Base-by-base conservation (phyloP, 2,888 invertebrate genomes). In the Drepana falcataria region DNA sequence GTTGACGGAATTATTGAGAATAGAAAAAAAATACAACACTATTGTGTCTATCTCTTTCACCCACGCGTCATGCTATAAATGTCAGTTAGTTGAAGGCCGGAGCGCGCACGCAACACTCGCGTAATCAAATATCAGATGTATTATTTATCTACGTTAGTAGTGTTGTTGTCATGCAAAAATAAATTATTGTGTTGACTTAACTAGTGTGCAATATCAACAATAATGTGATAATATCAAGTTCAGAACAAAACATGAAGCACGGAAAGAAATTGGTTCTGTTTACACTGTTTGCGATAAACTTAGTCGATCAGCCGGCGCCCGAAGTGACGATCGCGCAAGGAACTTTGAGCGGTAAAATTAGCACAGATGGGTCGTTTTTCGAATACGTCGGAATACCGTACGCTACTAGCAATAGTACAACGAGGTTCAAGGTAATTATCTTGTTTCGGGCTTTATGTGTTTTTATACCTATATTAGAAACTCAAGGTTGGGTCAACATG, bases 311-410 rank as follows among this genome's bases (percentile, higher is more conserved):
- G 59, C 87, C 87, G 57, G 80, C 89, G 0, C 88, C 87, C 0
- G 82, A 86, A 65, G 80, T 90, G 33, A 65, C 55, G 1, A 82
- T 90, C 2, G 83, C 79, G 4, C 89, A 89, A 78, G 88, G 88
- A 53, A 77, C 59, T 71, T 69, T 89, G 65, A 81, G 74, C 70
- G 90, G 89, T 70, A 84, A 82, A 74, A 66, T 83, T 0, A 89
- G 82, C 53, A 61, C 54, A 0, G 87, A 88, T 81, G 89, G 89
- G 49, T 66, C 83, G 53, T 75, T 79, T 74, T 85, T 81, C 41
- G 85, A 88, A 77, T 89, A 89, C 71, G 58, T 83, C 6, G 88
- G 90, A 4, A 87, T 90, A 59, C 90, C 89, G 2, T 90, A 90
- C 53, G 88, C 83, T 7, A 81, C 81, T 2, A 73, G 77, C 34